These are phyloP conservation scores for Aphelinus certus DNA, from an alignment of 1,140 invertebrate species.

Conservation along the genomic window DNA sequence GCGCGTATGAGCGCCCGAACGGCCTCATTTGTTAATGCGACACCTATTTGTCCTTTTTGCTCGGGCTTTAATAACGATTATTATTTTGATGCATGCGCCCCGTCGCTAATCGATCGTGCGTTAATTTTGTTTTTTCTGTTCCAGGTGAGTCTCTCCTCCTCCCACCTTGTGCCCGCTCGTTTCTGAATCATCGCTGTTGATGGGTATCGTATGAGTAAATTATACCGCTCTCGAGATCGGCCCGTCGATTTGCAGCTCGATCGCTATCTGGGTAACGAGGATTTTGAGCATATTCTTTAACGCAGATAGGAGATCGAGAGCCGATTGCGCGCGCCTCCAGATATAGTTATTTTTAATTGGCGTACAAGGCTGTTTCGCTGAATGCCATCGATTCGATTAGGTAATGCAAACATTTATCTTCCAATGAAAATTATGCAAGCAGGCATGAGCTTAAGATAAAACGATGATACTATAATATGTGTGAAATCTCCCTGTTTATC, in stretches of 20 bases:
- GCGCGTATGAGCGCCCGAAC: too few relatives aligned
- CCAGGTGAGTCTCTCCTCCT: constrained; percentile 3
- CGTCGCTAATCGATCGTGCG: neutral
- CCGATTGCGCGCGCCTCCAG: neutral
- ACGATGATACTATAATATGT: neutral
- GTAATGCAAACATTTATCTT: constrained; percentile 17
- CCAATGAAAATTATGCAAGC: constrained; percentile 18
- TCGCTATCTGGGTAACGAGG: constrained; percentile 12
- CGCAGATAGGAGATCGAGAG: neutral
- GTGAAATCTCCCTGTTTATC: constrained; percentile 16
- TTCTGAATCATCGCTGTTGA: neutral
- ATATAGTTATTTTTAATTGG: constrained; percentile 25
- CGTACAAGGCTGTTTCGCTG: constrained; percentile 23
- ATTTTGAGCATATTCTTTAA: neutral
- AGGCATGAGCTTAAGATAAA: neutral
- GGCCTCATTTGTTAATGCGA: neutral
- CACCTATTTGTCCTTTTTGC: constrained; percentile 21
- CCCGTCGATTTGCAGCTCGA: neutral
- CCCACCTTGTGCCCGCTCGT: neutral
- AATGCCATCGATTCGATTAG: constrained; percentile 26
- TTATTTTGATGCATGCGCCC: neutral
- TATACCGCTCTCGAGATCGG: neutral
- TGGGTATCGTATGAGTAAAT: constrained; percentile 31
- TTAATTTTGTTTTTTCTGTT: constrained; percentile 9
- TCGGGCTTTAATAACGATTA: neutral